Evolutionary conservation across 2,797 vertebrate genomes (phyloP).

Genomic region (Rousettus madagascariensis): DNA sequence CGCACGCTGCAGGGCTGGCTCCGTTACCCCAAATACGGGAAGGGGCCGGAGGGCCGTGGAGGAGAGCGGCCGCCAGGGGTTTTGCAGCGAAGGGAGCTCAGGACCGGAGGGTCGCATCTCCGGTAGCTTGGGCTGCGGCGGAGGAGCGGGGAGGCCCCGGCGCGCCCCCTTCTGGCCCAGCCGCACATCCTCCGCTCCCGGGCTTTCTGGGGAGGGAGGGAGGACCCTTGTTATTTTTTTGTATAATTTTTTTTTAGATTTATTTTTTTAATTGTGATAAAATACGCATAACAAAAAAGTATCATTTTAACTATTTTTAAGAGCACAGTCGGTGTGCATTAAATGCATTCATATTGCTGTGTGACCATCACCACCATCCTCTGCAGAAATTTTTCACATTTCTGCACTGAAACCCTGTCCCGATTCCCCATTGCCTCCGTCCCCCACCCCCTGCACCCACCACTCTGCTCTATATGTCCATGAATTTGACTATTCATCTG

Average conservation of each 20-base stretch:
- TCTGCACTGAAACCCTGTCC: background rate
- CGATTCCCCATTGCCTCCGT: rapidly evolving
- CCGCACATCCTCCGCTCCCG: background rate
- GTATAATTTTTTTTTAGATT: background rate
- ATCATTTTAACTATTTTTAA: background rate
- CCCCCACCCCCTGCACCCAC: background rate
- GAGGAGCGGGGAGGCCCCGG: background rate
- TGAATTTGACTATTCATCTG: rapidly evolving
- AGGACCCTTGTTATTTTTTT: no score
- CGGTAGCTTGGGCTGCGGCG: rapidly evolving
- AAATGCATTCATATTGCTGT: background rate
- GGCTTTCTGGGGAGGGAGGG: background rate
- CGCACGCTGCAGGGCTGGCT: background rate
- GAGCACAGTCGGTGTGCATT: background rate
- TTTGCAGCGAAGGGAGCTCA: background rate
- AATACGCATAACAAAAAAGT: background rate
- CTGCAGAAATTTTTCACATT: background rate
- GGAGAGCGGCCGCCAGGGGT: background rate
- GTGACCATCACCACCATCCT: background rate
- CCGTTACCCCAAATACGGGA: background rate
- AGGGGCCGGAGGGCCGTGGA: background rate
- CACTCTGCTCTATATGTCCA: background rate
- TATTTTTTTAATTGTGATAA: background rate
- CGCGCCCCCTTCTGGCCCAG: background rate
- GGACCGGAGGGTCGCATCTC: background rate